Evolutionary conservation across 2,797 vertebrate genomes (phyloP).

Genomic region (Scyliorhinus canicula): DNA sequence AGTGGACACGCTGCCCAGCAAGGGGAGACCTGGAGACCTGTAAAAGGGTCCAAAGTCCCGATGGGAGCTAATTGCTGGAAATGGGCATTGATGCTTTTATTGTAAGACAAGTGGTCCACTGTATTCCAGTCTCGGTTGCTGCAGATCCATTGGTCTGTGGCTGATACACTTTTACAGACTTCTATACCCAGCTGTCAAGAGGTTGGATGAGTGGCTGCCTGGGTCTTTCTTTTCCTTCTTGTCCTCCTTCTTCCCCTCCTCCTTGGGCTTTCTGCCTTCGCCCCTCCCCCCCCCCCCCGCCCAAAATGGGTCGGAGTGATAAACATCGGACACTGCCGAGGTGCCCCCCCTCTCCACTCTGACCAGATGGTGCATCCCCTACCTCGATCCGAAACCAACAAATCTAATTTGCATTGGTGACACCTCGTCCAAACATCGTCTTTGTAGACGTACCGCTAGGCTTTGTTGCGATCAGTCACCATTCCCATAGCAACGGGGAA

Average conservation of each 20-base stretch:
- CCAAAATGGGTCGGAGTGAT: not conserved
- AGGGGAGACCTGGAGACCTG: not conserved
- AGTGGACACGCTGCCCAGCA: not conserved
- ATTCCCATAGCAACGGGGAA: not conserved
- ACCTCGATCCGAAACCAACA: not conserved
- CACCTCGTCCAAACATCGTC: not conserved
- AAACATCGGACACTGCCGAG: not conserved
- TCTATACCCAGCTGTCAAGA: too few relatives aligned
- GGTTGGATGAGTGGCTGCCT: too few relatives aligned
- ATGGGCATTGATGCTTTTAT: not conserved
- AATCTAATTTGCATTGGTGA: not conserved
- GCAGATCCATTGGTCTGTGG: not conserved
- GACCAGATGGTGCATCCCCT: not conserved
- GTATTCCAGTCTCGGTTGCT: not conserved
- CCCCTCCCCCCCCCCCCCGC: not conserved
- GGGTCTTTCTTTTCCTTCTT: not conserved
- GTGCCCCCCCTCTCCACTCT: not conserved
- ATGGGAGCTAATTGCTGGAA: too few relatives aligned
- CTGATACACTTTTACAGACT: too few relatives aligned
- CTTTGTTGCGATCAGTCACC: not conserved
- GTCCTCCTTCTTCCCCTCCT: not conserved
- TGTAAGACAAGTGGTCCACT: not conserved
- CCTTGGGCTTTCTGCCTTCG: not conserved
- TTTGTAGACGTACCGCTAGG: not conserved
- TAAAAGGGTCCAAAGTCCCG: too few relatives aligned